A percentile compares a stretch with the other conserved stretches of the same genome.
Conservation (phyloP, 2,113 vertebrate genomes). For the Noctilio leporinus region DNA sequence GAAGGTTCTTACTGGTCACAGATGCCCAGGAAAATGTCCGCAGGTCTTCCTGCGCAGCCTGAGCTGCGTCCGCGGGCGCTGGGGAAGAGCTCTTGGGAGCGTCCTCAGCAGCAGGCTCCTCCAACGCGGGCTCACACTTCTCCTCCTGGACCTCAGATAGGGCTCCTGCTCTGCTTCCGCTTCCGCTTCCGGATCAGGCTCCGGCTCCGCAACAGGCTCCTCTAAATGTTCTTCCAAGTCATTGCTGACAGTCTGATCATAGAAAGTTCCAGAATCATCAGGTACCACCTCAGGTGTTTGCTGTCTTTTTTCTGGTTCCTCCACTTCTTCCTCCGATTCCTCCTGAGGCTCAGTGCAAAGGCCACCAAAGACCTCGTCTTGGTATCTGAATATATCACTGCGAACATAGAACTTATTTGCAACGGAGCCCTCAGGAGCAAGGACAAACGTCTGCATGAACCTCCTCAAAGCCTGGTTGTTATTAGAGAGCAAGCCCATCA, state of each 20-base stretch:
- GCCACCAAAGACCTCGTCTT: conserved; percentile 96
- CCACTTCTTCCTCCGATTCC: conserved; percentile 57
- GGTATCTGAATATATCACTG: conserved; percentile 98
- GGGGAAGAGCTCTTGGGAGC: no score
- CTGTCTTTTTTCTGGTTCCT: not conserved
- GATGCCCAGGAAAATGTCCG: no score
- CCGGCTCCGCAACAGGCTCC: no score
- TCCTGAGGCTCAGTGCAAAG: conserved; percentile 95
- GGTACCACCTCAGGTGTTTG: not conserved
- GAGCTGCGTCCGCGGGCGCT: no score
- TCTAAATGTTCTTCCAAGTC: no score
- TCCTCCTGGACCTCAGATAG: no score
- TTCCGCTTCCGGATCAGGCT: no score
- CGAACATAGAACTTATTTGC: conserved; percentile 99
- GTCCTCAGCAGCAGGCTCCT: no score
- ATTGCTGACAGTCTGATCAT: not conserved
- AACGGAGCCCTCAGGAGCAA: conserved; percentile 96
- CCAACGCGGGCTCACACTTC: no score
- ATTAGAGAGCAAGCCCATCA: conserved; percentile 98
- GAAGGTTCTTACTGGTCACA: no score
- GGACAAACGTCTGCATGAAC: conserved; percentile 98
- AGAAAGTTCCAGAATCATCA: not conserved
- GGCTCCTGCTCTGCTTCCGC: no score
- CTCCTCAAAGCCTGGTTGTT: conserved; percentile 97
- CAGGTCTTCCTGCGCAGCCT: no score